phyloP scores from a whole-genome alignment of 2,888 invertebrate genomes.

The Trichopoda pennipes region DNA sequence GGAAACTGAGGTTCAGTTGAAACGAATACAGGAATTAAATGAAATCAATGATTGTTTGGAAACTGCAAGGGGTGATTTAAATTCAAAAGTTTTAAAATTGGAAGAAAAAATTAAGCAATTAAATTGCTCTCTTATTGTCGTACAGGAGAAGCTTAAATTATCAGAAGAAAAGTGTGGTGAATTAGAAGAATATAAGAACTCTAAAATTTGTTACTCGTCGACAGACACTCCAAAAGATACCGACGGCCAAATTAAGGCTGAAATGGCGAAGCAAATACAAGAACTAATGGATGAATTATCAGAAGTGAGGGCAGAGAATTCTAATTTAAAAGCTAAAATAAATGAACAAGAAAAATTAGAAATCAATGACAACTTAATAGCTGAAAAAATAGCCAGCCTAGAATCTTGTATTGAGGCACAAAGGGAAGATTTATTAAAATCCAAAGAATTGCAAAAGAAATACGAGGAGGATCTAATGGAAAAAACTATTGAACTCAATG shows the following conservation, averaged over 20 bases:
- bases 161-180: constrained; percentile 77
- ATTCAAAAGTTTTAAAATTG: constrained; percentile 79
- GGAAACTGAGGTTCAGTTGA: constrained; percentile 62
- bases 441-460: constrained; percentile 82
- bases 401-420: constrained; percentile 82
- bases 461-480: constrained; percentile 83
- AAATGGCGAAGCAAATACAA: constrained; percentile 77
- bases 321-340: constrained; percentile 42
- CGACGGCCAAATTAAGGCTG: constrained; percentile 73
- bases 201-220: not conserved
- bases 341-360: constrained; percentile 80
- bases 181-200: constrained; percentile 20
- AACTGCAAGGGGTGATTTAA: constrained; percentile 78
- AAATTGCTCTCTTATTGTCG: constrained; percentile 77
- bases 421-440: constrained; percentile 82
- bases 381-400: constrained; percentile 78
- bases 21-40: constrained; percentile 82
- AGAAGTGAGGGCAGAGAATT: constrained; percentile 57
- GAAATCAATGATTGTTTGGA: constrained; percentile 83
- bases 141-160: constrained; percentile 80
- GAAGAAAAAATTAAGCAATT: constrained; percentile 81
- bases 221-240: constrained; percentile 50
- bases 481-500: constrained; percentile 82
- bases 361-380: constrained; percentile 82
- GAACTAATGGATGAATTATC: constrained; percentile 71